These are phyloP conservation scores for Metopia argyrocephala DNA, from an alignment of 2,888 invertebrate genomes.

Conservation along the genomic window DNA sequence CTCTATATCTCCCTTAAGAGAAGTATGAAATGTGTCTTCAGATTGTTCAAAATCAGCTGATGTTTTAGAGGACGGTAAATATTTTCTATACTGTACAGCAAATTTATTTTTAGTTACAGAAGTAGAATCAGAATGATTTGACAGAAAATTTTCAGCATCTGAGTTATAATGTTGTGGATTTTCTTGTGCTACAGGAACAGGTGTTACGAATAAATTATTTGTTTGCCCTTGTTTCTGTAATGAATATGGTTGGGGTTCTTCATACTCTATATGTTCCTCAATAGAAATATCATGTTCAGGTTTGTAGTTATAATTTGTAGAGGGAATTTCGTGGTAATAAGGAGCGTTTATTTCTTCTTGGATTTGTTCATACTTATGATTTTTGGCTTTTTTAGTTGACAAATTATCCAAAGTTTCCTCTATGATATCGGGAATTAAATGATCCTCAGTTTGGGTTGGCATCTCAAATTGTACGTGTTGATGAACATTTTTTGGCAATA, in stretches of 20 bases:
- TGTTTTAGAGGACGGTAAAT: background rate
- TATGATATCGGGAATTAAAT: background rate
- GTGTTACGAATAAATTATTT: too few species aligned
- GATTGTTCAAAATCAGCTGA: background rate
- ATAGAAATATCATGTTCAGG: background rate
- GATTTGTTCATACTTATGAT: background rate
- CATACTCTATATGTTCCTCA: slow-evolving; percentile 18
- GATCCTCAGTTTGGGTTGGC: background rate
- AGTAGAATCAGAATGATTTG: background rate
- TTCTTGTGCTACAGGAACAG: too few species aligned
- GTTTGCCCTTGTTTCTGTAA: too few species aligned
- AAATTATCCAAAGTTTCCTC: slow-evolving; percentile 7
- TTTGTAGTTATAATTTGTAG: background rate
- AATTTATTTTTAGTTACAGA: background rate
- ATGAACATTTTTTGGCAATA: background rate
- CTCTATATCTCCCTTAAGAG: slow-evolving; percentile 25
- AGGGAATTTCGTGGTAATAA: background rate
- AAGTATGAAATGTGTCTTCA: slow-evolving; percentile 9
- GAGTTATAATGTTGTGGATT: too few species aligned
- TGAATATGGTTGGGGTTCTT: background rate
- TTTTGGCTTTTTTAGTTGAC: slow-evolving; percentile 1
- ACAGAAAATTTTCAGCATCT: background rate
- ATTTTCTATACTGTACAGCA: background rate
- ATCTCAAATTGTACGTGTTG: too few species aligned
- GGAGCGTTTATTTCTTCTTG: slow-evolving; percentile 11